Conservation (phyloP, 2,113 vertebrate species). For the Pogona vitticeps region DNA sequence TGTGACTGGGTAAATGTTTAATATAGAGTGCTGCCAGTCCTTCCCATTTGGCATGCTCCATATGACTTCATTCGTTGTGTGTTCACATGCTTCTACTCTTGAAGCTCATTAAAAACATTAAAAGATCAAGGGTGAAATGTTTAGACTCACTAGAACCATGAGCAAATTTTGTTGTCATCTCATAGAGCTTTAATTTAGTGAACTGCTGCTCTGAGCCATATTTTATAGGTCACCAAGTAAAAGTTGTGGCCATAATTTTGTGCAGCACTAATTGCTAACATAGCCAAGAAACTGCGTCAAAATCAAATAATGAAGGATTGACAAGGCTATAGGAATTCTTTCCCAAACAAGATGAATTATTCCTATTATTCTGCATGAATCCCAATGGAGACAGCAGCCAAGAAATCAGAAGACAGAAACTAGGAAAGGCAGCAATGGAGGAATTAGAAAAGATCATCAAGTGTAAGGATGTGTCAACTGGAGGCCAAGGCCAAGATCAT, state of each 20-base stretch:
- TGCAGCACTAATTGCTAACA: constrained; percentile 29
- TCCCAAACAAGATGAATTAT: constrained; percentile 40
- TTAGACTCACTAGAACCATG: background rate
- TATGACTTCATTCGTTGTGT: constrained; percentile 10
- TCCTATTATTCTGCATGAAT: constrained; percentile 41
- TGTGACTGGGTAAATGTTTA: background rate
- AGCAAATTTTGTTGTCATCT: background rate
- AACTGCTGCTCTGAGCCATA: background rate
- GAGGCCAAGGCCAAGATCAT: too few relatives aligned
- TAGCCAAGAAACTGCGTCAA: constrained; percentile 14
- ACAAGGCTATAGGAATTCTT: constrained; percentile 23
- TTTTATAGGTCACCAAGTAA: constrained; percentile 30
- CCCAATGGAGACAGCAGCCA: too few relatives aligned
- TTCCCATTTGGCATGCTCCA: background rate
- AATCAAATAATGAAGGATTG: constrained; percentile 47
- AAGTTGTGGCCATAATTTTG: constrained; percentile 41
- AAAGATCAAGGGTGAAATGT: constrained; percentile 1
- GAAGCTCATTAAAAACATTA: constrained; percentile 12
- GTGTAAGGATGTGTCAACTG: too few relatives aligned
- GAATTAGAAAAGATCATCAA: too few relatives aligned
- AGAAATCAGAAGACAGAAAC: too few relatives aligned
- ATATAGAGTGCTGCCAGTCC: accelerated
- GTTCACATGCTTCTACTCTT: background rate
- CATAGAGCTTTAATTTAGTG: constrained; percentile 15
- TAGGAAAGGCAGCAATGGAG: too few relatives aligned